Percentiles rank a stretch among this genome's conserved stretches.
Evolutionary conservation across 2,113 vertebrate genomes (phyloP).

Genomic region (Motacilla tschutschensis): DNA sequence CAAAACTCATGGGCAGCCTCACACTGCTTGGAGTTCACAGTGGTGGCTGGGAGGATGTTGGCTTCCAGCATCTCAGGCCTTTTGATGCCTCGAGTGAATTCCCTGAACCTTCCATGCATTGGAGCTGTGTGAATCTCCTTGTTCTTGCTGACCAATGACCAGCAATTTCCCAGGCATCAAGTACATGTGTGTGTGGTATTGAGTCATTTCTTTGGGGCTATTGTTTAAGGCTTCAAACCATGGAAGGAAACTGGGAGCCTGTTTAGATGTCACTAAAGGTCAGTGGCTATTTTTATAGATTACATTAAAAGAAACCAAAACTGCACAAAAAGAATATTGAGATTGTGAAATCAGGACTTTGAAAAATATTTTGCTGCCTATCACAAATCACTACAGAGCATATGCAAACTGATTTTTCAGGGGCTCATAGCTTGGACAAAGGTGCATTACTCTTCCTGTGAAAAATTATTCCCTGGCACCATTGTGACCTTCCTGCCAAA

Average conservation of each 20-base stretch:
- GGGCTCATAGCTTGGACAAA: neutral
- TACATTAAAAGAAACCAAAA: conserved; percentile 8
- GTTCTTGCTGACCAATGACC: neutral
- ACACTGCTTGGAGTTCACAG: neutral
- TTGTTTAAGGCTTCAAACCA: conserved; percentile 51
- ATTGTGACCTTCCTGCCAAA: neutral
- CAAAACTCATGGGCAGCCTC: neutral
- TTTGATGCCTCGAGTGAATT: neutral
- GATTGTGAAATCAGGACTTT: neutral
- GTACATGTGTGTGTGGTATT: neutral
- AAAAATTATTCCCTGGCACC: neutral
- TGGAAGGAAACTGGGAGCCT: conserved; percentile 15
- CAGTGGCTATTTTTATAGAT: conserved; percentile 41
- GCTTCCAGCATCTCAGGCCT: neutral
- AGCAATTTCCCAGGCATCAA: neutral
- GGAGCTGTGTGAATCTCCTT: neutral
- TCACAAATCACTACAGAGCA: neutral
- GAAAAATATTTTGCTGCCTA: neutral
- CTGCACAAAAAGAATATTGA: neutral
- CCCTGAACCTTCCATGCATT: neutral
- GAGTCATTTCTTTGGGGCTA: conserved; percentile 32
- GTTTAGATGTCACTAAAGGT: conserved; percentile 34
- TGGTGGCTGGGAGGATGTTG: neutral
- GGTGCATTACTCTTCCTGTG: neutral
- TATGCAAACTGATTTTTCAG: neutral